Conservation (phyloP, 1,140 invertebrate species). For the Vanessa atalanta region DNA sequence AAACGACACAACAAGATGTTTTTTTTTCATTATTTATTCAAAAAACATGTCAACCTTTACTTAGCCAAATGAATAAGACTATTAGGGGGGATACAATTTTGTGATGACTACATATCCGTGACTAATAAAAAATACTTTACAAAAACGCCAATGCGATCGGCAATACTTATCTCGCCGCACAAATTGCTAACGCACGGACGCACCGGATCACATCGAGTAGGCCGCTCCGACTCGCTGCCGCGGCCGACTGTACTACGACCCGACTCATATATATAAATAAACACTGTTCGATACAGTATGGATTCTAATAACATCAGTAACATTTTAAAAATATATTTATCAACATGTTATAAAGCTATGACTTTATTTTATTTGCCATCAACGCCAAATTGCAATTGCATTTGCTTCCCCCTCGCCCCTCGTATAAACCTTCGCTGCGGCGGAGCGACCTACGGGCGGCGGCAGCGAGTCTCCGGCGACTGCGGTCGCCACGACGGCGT, state of each 20-base stretch:
- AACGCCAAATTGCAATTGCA: too few relatives aligned
- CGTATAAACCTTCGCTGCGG: too few relatives aligned
- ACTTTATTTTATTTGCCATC: too few relatives aligned
- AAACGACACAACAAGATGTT: constrained; percentile 74
- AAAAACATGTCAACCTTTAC: constrained; percentile 60
- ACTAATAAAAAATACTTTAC: constrained; percentile 65
- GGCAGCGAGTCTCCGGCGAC: too few relatives aligned
- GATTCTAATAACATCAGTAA: too few relatives aligned
- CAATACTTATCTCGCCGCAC: constrained; percentile 20
- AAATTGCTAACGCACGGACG: constrained; percentile 28
- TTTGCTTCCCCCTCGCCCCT: too few relatives aligned
- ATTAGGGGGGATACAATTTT: constrained; percentile 65
- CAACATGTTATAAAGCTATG: too few relatives aligned
- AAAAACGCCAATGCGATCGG: constrained; percentile 41
- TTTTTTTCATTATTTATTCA: constrained; percentile 43
- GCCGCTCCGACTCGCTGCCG: constrained; percentile 25
- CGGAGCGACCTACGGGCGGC: too few relatives aligned
- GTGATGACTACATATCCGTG: constrained; percentile 72
- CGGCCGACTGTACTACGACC: too few relatives aligned
- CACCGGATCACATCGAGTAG: constrained; percentile 29
- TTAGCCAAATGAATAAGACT: constrained; percentile 64
- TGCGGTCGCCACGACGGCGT: constrained; percentile 11
- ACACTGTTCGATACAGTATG: too few relatives aligned
- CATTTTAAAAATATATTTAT: too few relatives aligned
- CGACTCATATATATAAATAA: too few relatives aligned